phyloP scores from a whole-genome alignment of 1,140 invertebrate genomes.

The Aphelenchoides fujianensis region DNA sequence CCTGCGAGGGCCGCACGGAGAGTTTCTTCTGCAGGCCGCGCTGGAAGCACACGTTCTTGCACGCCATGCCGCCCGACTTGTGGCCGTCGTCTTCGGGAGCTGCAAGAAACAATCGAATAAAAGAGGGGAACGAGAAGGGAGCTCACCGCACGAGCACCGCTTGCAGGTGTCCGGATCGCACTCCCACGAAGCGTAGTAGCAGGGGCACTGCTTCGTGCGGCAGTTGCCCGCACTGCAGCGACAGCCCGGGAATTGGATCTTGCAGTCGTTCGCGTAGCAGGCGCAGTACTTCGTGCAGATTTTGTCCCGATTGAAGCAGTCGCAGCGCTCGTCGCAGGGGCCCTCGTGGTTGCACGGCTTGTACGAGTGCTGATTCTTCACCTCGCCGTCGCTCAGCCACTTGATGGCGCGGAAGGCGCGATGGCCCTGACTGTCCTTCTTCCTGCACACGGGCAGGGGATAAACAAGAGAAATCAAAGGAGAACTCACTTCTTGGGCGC shows the following conservation, averaged over 20 bases:
- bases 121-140: neutral
- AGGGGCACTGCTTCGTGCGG: slow-evolving; percentile 91
- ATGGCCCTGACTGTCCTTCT: slow-evolving; percentile 34
- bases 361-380: slow-evolving; percentile 48
- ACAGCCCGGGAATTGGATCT: slow-evolving; percentile 81
- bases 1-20: slow-evolving; percentile 90
- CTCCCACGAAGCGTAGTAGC: slow-evolving; percentile 92
- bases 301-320: slow-evolving; percentile 29
- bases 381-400: slow-evolving; percentile 36
- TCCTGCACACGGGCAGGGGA: slow-evolving; percentile 5
- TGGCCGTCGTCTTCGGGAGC: slow-evolving; percentile 16
- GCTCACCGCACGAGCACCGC: slow-evolving; percentile 78
- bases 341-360: slow-evolving; percentile 49
- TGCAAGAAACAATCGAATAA: neutral
- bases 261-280: slow-evolving; percentile 46
- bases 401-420: slow-evolving; percentile 45
- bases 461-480: too few relatives aligned
- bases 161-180: slow-evolving; percentile 97
- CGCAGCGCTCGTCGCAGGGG: slow-evolving; percentile 32
- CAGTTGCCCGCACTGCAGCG: slow-evolving; percentile 80
- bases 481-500: slow-evolving; percentile 25
- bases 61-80: slow-evolving; percentile 63
- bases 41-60: slow-evolving; percentile 94
- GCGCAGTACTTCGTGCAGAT: slow-evolving; percentile 57
- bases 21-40: slow-evolving; percentile 82